phyloP scores from a whole-genome alignment of 2,888 invertebrate species.

The Callosobruchus maculatus region DNA sequence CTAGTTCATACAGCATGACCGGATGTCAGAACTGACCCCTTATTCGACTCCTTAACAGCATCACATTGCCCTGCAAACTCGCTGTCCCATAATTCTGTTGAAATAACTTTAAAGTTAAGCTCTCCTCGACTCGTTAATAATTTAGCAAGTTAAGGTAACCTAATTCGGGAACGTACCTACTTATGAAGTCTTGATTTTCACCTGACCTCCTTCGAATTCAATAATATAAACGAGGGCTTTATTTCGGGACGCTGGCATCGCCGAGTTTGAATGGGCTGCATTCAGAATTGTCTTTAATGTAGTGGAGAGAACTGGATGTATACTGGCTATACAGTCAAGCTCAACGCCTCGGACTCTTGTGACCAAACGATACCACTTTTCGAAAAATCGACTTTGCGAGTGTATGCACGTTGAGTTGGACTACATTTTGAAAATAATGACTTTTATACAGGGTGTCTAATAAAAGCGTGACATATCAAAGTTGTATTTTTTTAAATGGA shows the following conservation, averaged over 20 bases:
- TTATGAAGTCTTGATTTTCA: conserved; percentile 1
- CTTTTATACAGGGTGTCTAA: too few species aligned
- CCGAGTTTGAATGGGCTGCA: neutral
- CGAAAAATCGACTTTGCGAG: too few species aligned
- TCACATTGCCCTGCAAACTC: neutral
- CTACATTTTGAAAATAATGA: too few species aligned
- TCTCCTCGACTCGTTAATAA: neutral
- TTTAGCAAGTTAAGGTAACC: neutral
- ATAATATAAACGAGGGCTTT: conserved; percentile 1
- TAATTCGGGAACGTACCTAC: neutral
- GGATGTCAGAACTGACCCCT: neutral
- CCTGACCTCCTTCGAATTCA: conserved; percentile 2
- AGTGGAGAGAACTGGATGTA: neutral
- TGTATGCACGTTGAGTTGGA: too few species aligned
- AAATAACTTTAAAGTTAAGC: neutral
- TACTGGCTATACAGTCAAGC: neutral
- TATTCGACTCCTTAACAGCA: neutral
- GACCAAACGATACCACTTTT: too few species aligned
- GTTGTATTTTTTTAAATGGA: too few species aligned
- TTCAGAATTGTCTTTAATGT: neutral
- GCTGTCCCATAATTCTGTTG: neutral
- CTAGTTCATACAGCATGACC: too few species aligned
- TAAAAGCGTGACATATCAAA: too few species aligned
- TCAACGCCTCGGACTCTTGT: too few species aligned
- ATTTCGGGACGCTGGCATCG: neutral